phyloP scores from a whole-genome alignment of 2,888 invertebrate species.

The Thera britannica region DNA sequence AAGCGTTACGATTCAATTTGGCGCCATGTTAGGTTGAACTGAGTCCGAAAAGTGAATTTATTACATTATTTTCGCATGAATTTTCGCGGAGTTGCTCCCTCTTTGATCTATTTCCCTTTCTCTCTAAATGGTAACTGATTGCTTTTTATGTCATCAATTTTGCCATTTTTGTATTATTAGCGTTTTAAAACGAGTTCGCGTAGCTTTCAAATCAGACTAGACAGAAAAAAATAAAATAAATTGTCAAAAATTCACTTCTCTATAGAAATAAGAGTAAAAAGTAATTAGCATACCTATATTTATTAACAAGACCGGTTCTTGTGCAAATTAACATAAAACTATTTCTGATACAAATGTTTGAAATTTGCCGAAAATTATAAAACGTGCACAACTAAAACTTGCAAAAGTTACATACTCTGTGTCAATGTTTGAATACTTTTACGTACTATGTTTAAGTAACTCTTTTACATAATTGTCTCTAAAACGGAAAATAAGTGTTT shows the following conservation, averaged over 20 bases:
- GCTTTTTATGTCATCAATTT: conserved; percentile 63
- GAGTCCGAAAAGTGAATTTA: conserved; percentile 67
- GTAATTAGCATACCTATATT: too few relatives aligned
- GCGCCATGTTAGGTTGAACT: conserved; percentile 54
- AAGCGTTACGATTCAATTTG: conserved; percentile 74
- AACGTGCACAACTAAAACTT: too few relatives aligned
- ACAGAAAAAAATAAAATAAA: background rate
- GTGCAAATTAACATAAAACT: too few relatives aligned
- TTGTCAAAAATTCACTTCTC: background rate
- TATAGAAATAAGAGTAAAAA: too few relatives aligned
- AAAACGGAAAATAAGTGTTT: too few relatives aligned
- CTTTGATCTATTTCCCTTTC: conserved; percentile 71
- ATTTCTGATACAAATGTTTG: too few relatives aligned
- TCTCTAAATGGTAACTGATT: conserved; percentile 55
- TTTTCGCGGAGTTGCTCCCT: conserved; percentile 54
- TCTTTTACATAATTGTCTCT: too few relatives aligned
- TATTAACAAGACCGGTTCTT: too few relatives aligned
- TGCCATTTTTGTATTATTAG: conserved; percentile 41
- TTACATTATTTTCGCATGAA: conserved; percentile 69
- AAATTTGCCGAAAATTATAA: too few relatives aligned
- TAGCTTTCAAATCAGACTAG: background rate
- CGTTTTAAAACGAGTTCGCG: conserved; percentile 25
- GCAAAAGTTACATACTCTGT: too few relatives aligned
- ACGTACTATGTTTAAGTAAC: too few relatives aligned
- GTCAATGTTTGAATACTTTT: too few relatives aligned